Evolutionary conservation across 2,797 vertebrate genomes (phyloP), one percentile per base, ranked within the genome.

Genomic region (Trematomus bernacchii): DNA sequence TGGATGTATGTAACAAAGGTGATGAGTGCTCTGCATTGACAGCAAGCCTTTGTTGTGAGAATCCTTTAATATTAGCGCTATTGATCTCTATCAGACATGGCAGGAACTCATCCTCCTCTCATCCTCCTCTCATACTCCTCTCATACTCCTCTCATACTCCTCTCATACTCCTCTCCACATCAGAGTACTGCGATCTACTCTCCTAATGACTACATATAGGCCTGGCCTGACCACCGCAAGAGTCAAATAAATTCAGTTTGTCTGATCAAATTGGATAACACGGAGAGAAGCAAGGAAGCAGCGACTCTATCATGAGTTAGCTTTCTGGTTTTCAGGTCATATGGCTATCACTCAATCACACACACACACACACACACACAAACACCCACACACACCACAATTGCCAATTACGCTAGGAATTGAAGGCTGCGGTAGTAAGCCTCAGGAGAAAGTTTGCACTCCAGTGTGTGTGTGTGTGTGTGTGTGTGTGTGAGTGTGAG

Each of bases 161-260:
- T 64, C 60, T 50, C 48, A n/a, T 70, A 3, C 27, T 4, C 27
- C 37, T 64, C 60, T 50, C 48, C 16, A 10, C 72, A 52, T 60
- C 73, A 63, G 55, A 65, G 40, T 9, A 18, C 46, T 30, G 3
- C 19, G 62, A 73, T 68, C 70, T 79, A 61, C 83, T 40, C 52
- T 69, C 60, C 66, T 4, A 3, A 13, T 52, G 14, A 54, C 73
- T 85, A 84, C 84, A 88, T 66, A 85, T 81, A 87, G 75, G 27
- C 55, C 65, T 27, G 30, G 53, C 30, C 53, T 64, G 46, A 71
- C 68, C 60, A 62, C 4, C 21, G 74, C 77, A 77, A 71, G 66
- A 69, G 66, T 59, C 30, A 67, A 76, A 82, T 85, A 11, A 83
- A 87, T 86, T 75, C 12, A 50, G 64, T 80, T 85, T 67, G 58